Base-by-base conservation (phyloP, 1,140 invertebrate genomes). In the Campodea augens region DNA sequence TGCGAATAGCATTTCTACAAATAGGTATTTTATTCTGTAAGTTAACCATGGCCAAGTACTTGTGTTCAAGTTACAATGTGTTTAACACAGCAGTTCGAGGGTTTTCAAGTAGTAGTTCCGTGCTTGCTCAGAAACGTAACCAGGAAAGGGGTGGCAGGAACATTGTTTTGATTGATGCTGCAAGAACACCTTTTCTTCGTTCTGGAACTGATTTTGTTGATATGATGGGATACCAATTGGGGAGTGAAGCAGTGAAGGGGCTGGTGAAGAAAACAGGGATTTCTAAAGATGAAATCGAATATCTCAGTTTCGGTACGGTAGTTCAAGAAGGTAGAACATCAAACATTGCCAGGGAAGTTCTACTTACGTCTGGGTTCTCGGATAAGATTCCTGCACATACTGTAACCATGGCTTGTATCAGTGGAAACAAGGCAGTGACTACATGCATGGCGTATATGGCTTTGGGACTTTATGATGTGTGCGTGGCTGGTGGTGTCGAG, bases 91-190 rank as follows among this genome's bases (percentile, higher is more conserved):
- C n/a, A n/a, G n/a, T n/a, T n/a, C n/a, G n/a, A n/a, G n/a, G n/a
- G n/a, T n/a, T n/a, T n/a, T n/a, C n/a, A n/a, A n/a, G n/a, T n/a
- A n/a, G n/a, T n/a, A n/a, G n/a, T n/a, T n/a, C n/a, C n/a, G n/a
- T n/a, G n/a, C n/a, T n/a, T n/a, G n/a, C n/a, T n/a, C n/a, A n/a
- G n/a, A n/a, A n/a, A n/a, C n/a, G n/a, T n/a, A n/a, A n/a, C n/a
- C n/a, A n/a, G n/a, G n/a, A n/a, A n/a, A n/a, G n/a, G n/a, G n/a
- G n/a, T n/a, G n/a, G n/a, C n/a, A n/a, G n/a, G n/a, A 25, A 43
- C 22, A 23, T 49, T 22, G 41, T 20, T n/a, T 5, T 51, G n/a
- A 15, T 49, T 20, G 48, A 45, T 43, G 47, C 41, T 23, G 45
- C 23, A 5, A 4, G 45, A 4, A 49, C 48, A 42, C 47, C 43